Evolutionary conservation across 2,113 vertebrate species (phyloP), one percentile per base, ranked within the genome.

Genomic region (Edolisoma coerulescens): DNA sequence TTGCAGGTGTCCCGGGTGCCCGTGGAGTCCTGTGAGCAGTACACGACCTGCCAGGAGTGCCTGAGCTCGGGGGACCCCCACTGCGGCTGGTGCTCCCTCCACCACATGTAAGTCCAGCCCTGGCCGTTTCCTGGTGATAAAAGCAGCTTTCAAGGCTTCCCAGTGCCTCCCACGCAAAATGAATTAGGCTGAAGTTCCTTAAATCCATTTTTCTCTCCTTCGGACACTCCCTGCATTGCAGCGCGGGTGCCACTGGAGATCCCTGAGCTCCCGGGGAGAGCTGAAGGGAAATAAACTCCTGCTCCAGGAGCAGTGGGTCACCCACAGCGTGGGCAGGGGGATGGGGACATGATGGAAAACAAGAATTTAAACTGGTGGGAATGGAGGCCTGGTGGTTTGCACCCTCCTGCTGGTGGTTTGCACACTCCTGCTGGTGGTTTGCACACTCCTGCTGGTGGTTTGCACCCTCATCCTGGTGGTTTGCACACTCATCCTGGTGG

Each of bases 71-170:
- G 99, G 22, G 99, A 99, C 89, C 99, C 99, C 8, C 99, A 99
- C 97, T 99, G 99, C 6, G 99, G 99, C 94, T 99, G 99, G 99
- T 99, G 99, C 95, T 98, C 99, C 17, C 99, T 99, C 73, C 99
- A 99, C 90, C 99, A 99, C 96, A 98, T 98, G 99, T 99, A 96
- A 99, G 99, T 99, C 28, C 56, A 61, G 45, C 83, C 59, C 16
- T 2, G 41, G 52, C 45, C 1, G 0, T 26, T 17, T 2, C 9
- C 2, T 1, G 54, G 32, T 11, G 69, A 13, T 10, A 11, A 39
- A 33, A 85, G 64, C 83, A 47, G 54, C 59, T 81, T 35, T 13
- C 77, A 12, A 6, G 63, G 35, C 50, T 59, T 8, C 76, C n/a
- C 3, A 7, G 53, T 1, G 3, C 71, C 47, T 73, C 57, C 54